Percentiles rank a stretch among this genome's conserved stretches.
Conservation (phyloP, 2,113 vertebrate species). For the Illadopsis cleaveri region DNA sequence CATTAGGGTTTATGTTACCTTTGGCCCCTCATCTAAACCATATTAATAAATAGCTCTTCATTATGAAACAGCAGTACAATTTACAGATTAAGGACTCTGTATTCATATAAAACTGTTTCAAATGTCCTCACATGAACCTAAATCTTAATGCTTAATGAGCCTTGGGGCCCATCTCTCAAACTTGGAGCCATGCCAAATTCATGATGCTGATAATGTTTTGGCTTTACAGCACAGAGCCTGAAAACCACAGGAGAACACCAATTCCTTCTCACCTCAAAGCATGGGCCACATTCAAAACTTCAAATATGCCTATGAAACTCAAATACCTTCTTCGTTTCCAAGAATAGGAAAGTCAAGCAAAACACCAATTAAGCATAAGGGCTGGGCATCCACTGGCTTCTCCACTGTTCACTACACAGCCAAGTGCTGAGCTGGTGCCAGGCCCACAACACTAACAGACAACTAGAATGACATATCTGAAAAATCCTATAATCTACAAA, state of each 20-base stretch:
- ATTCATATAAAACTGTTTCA: constrained; percentile 29
- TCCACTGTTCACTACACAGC: neutral
- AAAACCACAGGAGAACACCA: neutral
- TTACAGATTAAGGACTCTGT: neutral
- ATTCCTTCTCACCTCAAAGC: constrained; percentile 4
- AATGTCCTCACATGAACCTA: constrained; percentile 73
- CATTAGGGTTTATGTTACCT: neutral
- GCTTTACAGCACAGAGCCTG: constrained; percentile 18
- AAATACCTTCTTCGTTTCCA: neutral
- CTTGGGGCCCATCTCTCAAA: constrained; percentile 47
- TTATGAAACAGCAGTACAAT: neutral
- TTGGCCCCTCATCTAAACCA: neutral
- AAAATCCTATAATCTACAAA: neutral
- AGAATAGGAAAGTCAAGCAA: neutral
- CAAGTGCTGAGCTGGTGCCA: neutral
- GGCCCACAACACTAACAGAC: neutral
- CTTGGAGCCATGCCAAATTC: constrained; percentile 65
- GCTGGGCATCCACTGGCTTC: neutral
- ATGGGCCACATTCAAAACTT: neutral
- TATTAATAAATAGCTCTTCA: constrained; percentile 10
- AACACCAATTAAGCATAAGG: neutral
- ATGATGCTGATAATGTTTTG: constrained; percentile 46
- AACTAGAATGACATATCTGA: neutral
- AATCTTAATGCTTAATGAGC: constrained; percentile 66
- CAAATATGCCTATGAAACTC: neutral